Evolutionary conservation across 2,888 invertebrate species (phyloP), one percentile per base, ranked within the genome.

Genomic region (Synanthedon vespiformis): DNA sequence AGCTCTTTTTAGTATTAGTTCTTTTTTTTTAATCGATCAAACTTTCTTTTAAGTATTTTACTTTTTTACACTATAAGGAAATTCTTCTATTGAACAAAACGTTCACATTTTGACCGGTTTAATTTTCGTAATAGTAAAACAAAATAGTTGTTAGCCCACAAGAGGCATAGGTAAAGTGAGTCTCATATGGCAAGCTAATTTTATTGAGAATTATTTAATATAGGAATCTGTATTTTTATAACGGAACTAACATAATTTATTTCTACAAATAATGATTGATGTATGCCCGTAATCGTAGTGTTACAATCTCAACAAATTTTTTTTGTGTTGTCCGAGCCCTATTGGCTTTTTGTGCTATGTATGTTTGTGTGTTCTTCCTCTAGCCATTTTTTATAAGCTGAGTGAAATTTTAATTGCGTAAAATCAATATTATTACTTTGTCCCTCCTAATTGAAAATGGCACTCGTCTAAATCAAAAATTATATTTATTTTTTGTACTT

Each of bases 211-310:
- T 83, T 79, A 70, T 52, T 80, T 75, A 78, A 77, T 73, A 77
- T 82, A 83, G 75, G 77, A 76, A 81, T 77, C 81, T 80, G 85
- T 86, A 86, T 86, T 87, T 83, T 86, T 86, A 74, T 86, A 84
- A 77, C 65, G 67, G 70, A 70, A 72, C 70, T 80, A 77, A 80
- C 71, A 68, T 81, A 81, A 79, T 44, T 44, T 44, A 44, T 44
- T 44, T 44, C 44, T 44, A 44, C 14, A 44, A 22, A 14, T 44
- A 44, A 13, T 41, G 51, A 22, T 16, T 34, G 34, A 34, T 34
- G 34, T 34, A 44, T 44, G 44, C n/a, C 44, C 44, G 44, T 44
- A 34, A 14, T 13, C 13, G 6, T 44, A 44, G 13, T 12, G 44
- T 44, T 8, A 44, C 13, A n/a, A 14, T 44, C 44, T 44, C 13